Conservation (phyloP, 2,113 vertebrate species). For the Chinchilla lanigera region DNA sequence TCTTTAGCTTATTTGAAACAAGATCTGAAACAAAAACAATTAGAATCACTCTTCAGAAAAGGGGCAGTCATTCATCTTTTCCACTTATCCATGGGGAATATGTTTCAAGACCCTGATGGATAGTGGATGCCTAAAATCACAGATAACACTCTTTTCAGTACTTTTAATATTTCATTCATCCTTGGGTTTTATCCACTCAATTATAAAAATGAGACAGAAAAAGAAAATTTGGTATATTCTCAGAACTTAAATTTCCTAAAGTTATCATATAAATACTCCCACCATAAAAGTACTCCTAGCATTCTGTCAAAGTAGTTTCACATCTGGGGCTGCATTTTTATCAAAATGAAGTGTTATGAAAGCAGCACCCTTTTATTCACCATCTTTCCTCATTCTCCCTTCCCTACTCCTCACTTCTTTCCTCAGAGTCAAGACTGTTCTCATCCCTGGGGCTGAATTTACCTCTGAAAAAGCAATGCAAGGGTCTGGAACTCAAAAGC, state of each 20-base stretch:
- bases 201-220: background rate
- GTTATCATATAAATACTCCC: background rate
- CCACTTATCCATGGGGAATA: background rate
- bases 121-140: background rate
- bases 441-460: background rate
- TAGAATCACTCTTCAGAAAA: background rate
- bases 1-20: background rate
- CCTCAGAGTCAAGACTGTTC: background rate
- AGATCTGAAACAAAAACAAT: background rate
- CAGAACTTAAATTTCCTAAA: background rate
- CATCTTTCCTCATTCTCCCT: background rate
- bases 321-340: background rate
- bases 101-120: background rate
- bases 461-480: background rate
- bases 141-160: background rate
- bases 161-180: constrained; percentile 27
- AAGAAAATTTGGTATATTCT: background rate
- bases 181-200: background rate
- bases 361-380: background rate
- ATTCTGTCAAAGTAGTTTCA: background rate
- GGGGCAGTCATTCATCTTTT: background rate
- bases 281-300: background rate
- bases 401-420: background rate
- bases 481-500: too few species aligned
- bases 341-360: background rate